Evolutionary conservation across 2,113 vertebrate species (phyloP).

Genomic region (Petrocephalus microphthalmus): DNA sequence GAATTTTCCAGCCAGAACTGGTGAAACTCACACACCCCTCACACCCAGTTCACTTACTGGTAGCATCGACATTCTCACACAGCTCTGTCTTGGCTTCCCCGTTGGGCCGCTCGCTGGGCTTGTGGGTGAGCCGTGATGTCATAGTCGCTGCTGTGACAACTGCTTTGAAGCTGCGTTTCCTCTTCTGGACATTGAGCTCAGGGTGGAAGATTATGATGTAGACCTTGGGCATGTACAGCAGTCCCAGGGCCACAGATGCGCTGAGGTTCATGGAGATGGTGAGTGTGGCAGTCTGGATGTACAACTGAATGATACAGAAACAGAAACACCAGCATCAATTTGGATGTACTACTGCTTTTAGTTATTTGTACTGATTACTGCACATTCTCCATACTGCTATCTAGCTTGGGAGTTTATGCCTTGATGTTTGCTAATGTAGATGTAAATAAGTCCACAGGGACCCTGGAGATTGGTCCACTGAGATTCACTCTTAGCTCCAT

Average conservation of each 20-base stretch:
- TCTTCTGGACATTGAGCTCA: constrained; percentile 91
- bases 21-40: background rate
- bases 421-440: background rate
- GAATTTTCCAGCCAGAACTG: background rate
- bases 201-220: constrained; percentile 98
- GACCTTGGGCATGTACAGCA: constrained; percentile 98
- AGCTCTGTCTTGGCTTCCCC: constrained; percentile 92
- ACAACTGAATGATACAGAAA: constrained; percentile 64
- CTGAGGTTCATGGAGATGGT: constrained; percentile 98
- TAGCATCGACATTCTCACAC: constrained; percentile 77
- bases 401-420: background rate
- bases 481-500: background rate
- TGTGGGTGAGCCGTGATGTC: constrained; percentile 86
- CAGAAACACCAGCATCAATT: background rate
- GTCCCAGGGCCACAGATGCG: constrained; percentile 92
- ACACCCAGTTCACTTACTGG: constrained; percentile 51
- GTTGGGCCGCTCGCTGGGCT: constrained; percentile 85
- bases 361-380: background rate
- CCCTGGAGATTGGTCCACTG: background rate
- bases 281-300: constrained; percentile 93
- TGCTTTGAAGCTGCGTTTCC: constrained; percentile 94
- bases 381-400: background rate
- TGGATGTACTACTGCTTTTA: background rate
- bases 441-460: background rate
- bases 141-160: constrained; percentile 92